These are phyloP conservation scores for Drosophila lacertosa DNA, from an alignment of 1,140 invertebrate genomes.

Conservation along the genomic window DNA sequence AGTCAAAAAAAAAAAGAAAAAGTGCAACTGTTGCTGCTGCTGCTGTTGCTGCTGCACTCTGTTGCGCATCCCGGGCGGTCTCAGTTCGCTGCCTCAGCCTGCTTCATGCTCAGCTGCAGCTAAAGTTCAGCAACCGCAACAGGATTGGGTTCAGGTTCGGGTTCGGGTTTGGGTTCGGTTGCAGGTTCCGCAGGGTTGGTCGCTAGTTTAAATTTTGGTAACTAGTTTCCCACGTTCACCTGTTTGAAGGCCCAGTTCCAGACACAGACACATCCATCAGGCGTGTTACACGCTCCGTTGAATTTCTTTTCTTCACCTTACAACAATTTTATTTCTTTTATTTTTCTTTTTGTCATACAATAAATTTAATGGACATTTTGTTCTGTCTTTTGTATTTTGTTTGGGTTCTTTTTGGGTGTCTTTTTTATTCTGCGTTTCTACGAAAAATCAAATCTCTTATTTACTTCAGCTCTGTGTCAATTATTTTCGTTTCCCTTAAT, in stretches of 20 bases:
- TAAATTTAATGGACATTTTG: constrained; percentile 52
- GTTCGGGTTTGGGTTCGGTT: background rate
- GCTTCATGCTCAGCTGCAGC: constrained; percentile 62
- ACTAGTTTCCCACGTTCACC: constrained; percentile 68
- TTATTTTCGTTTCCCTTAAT: constrained; percentile 66
- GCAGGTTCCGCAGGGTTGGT: constrained; percentile 14
- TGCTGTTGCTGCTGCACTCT: constrained; percentile 14
- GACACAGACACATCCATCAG: constrained; percentile 48
- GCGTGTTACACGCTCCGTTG: constrained; percentile 29
- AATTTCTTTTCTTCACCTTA: constrained; percentile 28
- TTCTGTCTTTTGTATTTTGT: constrained; percentile 8
- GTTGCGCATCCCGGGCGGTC: constrained; percentile 46
- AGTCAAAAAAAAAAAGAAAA: too few species aligned
- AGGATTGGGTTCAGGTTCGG: constrained; percentile 13
- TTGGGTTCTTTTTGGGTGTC: constrained; percentile 17
- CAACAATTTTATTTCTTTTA: too few species aligned
- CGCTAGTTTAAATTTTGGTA: too few species aligned
- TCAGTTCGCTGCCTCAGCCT: constrained; percentile 53
- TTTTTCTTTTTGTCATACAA: constrained; percentile 61
- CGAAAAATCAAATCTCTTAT: constrained; percentile 48
- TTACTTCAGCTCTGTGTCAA: constrained; percentile 49
- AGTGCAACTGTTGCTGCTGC: constrained; percentile 9
- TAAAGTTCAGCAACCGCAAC: constrained; percentile 12
- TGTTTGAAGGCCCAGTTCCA: constrained; percentile 26
- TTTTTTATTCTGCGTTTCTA: constrained; percentile 36